Percentiles rank a stretch among this genome's conserved stretches.
phyloP scores from a whole-genome alignment of 2,797 vertebrate species.

The Mus caroli region DNA sequence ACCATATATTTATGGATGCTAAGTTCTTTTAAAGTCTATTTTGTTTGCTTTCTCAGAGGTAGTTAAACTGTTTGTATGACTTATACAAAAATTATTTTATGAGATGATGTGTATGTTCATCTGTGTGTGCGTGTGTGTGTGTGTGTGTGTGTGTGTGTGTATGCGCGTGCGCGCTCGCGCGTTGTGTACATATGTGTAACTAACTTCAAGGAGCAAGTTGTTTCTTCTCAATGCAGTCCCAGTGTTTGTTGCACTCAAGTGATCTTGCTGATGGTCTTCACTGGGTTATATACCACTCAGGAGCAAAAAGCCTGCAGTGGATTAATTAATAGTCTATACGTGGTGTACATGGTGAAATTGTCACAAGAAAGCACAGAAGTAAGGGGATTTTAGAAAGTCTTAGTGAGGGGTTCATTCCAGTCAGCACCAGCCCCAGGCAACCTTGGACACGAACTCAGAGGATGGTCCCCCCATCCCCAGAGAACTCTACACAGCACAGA shows the following conservation, averaged over 20 bases:
- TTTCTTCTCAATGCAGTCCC: neutral
- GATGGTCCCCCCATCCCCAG: too few species aligned
- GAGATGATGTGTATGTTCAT: neutral
- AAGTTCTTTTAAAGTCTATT: neutral
- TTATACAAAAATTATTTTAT: neutral
- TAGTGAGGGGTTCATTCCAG: neutral
- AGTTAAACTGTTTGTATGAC: neutral
- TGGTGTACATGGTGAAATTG: neutral
- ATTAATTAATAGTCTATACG: neutral
- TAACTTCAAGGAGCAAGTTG: neutral
- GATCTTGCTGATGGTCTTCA: neutral
- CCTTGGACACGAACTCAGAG: too few species aligned
- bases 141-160: neutral
- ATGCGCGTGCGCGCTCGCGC: too few species aligned
- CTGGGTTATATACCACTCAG: neutral
- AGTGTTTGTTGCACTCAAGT: neutral
- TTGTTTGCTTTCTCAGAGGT: neutral
- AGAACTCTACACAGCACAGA: too few species aligned
- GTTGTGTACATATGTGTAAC: neutral
- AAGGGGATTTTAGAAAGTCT: neutral
- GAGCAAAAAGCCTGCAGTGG: neutral
- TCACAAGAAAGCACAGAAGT: neutral
- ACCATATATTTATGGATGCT: neutral
- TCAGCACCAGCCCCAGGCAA: too few species aligned
- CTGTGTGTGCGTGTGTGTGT: neutral